Percentiles rank a stretch among this genome's conserved stretches.
phyloP scores from a whole-genome alignment of 2,888 invertebrate genomes.

The Athalia circularis region DNA sequence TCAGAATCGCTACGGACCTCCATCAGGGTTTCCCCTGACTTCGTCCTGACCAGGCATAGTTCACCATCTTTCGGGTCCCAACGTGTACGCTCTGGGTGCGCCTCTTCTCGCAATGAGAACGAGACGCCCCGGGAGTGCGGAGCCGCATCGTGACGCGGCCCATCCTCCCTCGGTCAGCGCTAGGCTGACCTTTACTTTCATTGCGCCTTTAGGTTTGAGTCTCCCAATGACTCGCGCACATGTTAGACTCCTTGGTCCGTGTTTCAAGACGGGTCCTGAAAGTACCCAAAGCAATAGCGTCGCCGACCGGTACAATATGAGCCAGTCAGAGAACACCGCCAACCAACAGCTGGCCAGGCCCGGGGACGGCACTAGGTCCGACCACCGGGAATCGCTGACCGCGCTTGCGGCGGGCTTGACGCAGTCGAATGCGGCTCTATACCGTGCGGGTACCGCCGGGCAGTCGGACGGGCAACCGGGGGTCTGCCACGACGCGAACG shows the following conservation, averaged over 20 bases:
- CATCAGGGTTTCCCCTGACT: constrained; percentile 83
- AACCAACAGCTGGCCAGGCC: constrained; percentile 71
- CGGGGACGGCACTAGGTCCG: constrained; percentile 65
- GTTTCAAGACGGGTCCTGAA: too few relatives aligned
- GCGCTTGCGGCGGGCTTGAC: constrained; percentile 55
- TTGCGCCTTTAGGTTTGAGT: constrained; percentile 38
- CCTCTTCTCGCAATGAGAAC: constrained; percentile 68
- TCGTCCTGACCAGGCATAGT: constrained; percentile 84
- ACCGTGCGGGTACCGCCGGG: too few relatives aligned
- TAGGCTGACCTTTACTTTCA: too few relatives aligned
- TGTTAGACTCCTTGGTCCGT: constrained; percentile 66
- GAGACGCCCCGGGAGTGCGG: too few relatives aligned
- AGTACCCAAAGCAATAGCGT: too few relatives aligned
- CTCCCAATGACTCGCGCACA: too few relatives aligned
- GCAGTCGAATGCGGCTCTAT: too few relatives aligned
- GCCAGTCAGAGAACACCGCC: too few relatives aligned
- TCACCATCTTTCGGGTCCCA: constrained; percentile 82
- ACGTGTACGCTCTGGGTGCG: constrained; percentile 81
- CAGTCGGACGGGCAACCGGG: too few relatives aligned
- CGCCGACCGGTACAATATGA: too few relatives aligned
- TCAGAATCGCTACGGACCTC: constrained; percentile 78
- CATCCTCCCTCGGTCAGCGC: too few relatives aligned
- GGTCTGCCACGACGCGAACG: not conserved
- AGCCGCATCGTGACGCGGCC: too few relatives aligned
- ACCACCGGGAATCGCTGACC: constrained; percentile 52